Evolutionary conservation across 2,888 invertebrate genomes (phyloP), one percentile per base, ranked within the genome.

Genomic region (Habroteleia sp.): DNA sequence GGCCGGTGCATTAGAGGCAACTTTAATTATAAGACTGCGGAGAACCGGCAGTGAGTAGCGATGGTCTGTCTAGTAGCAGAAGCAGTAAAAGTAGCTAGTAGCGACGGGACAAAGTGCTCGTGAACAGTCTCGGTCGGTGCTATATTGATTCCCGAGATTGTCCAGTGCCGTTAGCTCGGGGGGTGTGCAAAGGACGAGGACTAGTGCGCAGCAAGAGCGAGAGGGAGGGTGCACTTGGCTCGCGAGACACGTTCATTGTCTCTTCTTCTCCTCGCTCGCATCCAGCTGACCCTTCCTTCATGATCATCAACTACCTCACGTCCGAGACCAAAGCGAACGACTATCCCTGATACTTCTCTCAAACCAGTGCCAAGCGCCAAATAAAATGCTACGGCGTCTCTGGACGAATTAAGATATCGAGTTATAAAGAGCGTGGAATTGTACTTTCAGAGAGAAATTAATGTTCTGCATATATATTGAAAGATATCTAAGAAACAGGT

Each of bases 241-340:
- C 82, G 74, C 84, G 79, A 79, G 81, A 83, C 83, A 84, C 82
- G 84, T 84, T 82, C 81, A 84, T 84, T 84, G 83, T 85, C 83
- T 81, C 74, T 71, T 78, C 72, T 77, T 76, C 78, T 54, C 50
- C 44, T 63, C 73, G 54, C 58, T 69, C 58, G 68, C 69, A 46
- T 75, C 72, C 74, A 74, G 76, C 72, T 76, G 81, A 80, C 80
- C 79, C 80, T 82, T 80, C 79, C 80, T 80, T 82, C 80, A 77
- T 79, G 81, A 81, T 83, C 82, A 79, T 82, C 84, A 81, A 80
- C 81, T 78, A 77, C 72, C 78, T 79, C 78, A 76, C 81, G 81
- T 80, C 71, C 78, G 27, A 52, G 69, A 50, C 72, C 74, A 48
- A 56, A 62, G 74, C 60, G 54, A 54, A 69, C 62, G 74, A 56